Evolutionary conservation across 2,113 vertebrate genomes (phyloP).

Genomic region (Pteropus alecto): DNA sequence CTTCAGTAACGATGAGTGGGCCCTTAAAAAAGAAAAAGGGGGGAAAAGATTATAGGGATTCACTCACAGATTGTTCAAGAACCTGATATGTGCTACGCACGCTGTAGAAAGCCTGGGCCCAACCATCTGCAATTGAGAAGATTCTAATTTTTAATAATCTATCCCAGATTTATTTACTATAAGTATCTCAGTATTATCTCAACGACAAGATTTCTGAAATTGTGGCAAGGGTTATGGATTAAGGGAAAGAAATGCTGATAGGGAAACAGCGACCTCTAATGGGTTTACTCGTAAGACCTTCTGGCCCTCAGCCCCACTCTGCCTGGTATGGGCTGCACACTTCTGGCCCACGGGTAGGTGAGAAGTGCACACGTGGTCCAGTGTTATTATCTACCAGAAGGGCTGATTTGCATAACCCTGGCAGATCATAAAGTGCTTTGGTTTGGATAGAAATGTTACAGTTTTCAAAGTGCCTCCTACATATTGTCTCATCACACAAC

Average conservation of each 20-base stretch:
- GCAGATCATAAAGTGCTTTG: background rate
- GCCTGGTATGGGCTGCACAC: background rate
- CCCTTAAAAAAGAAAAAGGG: constrained; percentile 82
- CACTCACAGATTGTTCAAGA: background rate
- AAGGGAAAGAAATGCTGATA: background rate
- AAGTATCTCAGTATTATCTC: background rate
- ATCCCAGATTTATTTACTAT: background rate
- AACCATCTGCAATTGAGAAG: background rate
- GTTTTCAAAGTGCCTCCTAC: background rate
- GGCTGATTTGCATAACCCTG: no score
- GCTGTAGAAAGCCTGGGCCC: background rate
- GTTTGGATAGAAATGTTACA: background rate
- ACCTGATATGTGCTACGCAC: background rate
- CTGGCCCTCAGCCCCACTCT: background rate
- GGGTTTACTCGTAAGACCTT: background rate
- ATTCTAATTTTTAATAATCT: background rate
- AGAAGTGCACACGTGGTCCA: rapidly evolving
- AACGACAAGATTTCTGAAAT: background rate
- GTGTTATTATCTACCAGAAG: background rate
- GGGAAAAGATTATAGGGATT: background rate
- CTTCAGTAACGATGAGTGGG: constrained; percentile 97
- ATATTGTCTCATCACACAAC: background rate
- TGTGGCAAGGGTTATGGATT: background rate
- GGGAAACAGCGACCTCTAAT: background rate
- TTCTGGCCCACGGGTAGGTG: rapidly evolving